These are phyloP conservation scores for Cheilosia pagana DNA, from an alignment of 2,888 invertebrate species.

Conservation along the genomic window DNA sequence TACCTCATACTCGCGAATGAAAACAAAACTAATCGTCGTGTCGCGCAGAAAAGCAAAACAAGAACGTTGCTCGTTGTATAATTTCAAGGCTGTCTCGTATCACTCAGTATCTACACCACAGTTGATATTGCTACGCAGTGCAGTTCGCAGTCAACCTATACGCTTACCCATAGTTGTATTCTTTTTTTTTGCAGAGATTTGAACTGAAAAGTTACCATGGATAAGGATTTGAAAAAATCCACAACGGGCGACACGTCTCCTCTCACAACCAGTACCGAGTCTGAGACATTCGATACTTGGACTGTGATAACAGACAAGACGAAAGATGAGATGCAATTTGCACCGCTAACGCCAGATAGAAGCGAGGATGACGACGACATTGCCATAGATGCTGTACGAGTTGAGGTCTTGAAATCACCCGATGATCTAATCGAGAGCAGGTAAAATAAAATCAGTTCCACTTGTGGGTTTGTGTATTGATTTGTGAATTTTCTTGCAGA, in stretches of 20 bases:
- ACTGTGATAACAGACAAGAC: constrained; percentile 79
- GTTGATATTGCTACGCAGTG: constrained; percentile 5
- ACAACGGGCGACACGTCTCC: constrained; percentile 57
- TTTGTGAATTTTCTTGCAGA: constrained; percentile 22
- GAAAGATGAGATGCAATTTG: constrained; percentile 40
- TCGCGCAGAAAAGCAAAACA: background rate
- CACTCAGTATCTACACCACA: constrained; percentile 9
- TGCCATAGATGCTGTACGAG: constrained; percentile 84
- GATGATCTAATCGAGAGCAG: constrained; percentile 36
- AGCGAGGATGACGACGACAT: constrained; percentile 39
- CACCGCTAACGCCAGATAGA: constrained; percentile 55
- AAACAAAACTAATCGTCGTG: constrained; percentile 29
- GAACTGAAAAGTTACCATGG: constrained; percentile 35
- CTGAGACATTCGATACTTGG: constrained; percentile 80
- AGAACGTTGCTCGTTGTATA: constrained; percentile 2
- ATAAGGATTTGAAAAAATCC: constrained; percentile 50
- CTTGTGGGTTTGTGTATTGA: constrained; percentile 23
- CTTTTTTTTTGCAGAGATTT: constrained; percentile 29
- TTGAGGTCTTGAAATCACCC: constrained; percentile 31
- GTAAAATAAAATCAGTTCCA: constrained; percentile 24
- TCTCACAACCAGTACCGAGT: constrained; percentile 78
- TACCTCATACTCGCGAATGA: constrained; percentile 18
- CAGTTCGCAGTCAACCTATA: background rate
- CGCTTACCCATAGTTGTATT: background rate
- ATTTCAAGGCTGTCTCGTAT: background rate